These are phyloP conservation scores for Emydocephalus ijimae DNA, from an alignment of 2,113 vertebrate species.

Conservation along the genomic window DNA sequence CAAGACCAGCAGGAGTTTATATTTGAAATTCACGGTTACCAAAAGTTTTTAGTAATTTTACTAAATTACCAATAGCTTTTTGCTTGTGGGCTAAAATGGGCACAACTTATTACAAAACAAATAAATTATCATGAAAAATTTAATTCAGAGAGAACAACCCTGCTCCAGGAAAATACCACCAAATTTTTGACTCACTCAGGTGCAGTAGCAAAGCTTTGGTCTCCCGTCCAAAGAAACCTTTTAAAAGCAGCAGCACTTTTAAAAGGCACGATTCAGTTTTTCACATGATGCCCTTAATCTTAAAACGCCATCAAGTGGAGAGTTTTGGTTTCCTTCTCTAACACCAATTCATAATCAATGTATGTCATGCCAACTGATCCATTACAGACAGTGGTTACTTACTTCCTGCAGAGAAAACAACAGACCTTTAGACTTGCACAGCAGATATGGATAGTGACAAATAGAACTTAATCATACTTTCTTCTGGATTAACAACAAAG, in stretches of 20 bases:
- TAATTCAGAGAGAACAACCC: background rate
- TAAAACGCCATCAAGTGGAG: background rate
- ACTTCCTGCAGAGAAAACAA: slow-evolving; percentile 13
- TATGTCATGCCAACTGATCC: background rate
- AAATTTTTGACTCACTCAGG: background rate
- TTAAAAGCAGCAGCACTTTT: background rate
- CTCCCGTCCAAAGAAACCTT: background rate
- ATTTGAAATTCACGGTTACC: slow-evolving; percentile 31
- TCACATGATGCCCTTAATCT: background rate
- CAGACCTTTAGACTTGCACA: background rate
- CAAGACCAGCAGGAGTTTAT: slow-evolving; percentile 38
- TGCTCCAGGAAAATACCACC: slow-evolving; percentile 1
- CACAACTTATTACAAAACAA: slow-evolving; percentile 46
- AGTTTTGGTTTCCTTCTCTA: background rate
- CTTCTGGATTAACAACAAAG: background rate
- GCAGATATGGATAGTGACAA: background rate
- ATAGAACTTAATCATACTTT: background rate
- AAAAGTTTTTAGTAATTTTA: background rate
- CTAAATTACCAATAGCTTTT: slow-evolving; percentile 30
- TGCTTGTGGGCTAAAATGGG: slow-evolving; percentile 35
- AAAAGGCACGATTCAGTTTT: background rate
- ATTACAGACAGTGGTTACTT: background rate
- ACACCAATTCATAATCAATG: background rate
- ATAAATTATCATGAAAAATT: background rate
- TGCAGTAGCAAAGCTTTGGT: background rate